Evolutionary conservation across 2,797 vertebrate species (phyloP).

Genomic region (Mus minutoides): DNA sequence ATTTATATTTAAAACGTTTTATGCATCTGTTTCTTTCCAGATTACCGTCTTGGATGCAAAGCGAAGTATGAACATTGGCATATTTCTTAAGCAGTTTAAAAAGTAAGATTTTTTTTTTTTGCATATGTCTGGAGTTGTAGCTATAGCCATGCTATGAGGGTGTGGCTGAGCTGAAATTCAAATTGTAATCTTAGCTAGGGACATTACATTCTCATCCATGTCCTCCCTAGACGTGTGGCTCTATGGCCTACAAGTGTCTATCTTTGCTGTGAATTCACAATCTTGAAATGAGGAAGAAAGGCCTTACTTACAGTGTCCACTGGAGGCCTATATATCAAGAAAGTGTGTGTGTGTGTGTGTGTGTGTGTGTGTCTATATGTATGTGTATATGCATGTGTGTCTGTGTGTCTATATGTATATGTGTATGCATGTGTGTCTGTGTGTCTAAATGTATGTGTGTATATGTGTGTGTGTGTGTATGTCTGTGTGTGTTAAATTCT

Average conservation of each 20-base stretch:
- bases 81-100: slow-evolving; percentile 99
- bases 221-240: neutral
- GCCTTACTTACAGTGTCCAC: neutral
- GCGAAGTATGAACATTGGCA: slow-evolving; percentile 98
- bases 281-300: neutral
- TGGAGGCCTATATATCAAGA: neutral
- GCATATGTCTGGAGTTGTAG: neutral
- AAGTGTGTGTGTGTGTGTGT: neutral
- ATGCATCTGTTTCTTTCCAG: slow-evolving; percentile 85
- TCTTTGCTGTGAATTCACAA: neutral
- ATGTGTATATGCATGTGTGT: neutral
- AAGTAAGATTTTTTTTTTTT: slow-evolving; percentile 91
- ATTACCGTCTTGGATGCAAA: slow-evolving; percentile 97
- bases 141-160: neutral
- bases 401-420: neutral
- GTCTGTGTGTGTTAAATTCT: neutral
- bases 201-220: neutral
- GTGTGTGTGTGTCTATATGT: neutral
- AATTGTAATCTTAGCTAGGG: neutral
- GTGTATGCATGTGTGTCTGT: neutral
- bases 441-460: neutral
- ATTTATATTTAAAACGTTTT: slow-evolving; percentile 61
- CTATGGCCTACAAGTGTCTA: neutral
- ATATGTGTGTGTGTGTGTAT: neutral
- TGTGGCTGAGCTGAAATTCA: neutral